Conservation (phyloP, 1,140 invertebrate species). For the Phymastichus coffea region DNA sequence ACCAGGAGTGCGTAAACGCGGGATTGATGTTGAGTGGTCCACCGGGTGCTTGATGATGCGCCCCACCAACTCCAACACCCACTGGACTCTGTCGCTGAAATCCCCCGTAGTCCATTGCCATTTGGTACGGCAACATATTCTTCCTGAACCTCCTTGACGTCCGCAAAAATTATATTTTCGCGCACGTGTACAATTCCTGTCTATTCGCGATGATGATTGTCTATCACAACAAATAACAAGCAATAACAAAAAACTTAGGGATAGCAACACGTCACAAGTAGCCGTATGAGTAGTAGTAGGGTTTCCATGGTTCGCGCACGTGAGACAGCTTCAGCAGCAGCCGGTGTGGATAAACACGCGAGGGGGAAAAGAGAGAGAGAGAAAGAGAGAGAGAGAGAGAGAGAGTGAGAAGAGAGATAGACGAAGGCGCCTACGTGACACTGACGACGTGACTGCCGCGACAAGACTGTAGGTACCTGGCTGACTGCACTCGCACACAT, state of each 20-base stretch:
- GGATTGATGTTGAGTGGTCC: slow-evolving; percentile 62
- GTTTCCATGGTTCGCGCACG: slow-evolving; percentile 32
- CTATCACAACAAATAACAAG: background rate
- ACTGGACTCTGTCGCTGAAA: slow-evolving; percentile 73
- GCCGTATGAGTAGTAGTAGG: no score
- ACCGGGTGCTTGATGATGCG: slow-evolving; percentile 50
- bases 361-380: background rate
- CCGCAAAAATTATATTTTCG: no score
- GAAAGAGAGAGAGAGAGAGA: background rate
- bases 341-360: background rate
- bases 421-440: background rate
- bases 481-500: no score
- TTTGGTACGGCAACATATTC: slow-evolving; percentile 82
- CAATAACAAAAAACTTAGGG: no score
- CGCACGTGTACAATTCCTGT: no score
- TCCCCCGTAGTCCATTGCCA: slow-evolving; percentile 85
- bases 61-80: slow-evolving; percentile 62
- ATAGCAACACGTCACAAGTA: no score
- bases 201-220: background rate
- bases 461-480: no score
- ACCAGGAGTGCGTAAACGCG: slow-evolving; percentile 87
- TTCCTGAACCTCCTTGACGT: no score
- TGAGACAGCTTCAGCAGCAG: background rate
- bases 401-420: background rate
- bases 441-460: no score